Percentiles rank a stretch among this genome's conserved stretches.
Evolutionary conservation across 2,888 invertebrate species (phyloP).

Genomic region (Opisthograptis luteolata): DNA sequence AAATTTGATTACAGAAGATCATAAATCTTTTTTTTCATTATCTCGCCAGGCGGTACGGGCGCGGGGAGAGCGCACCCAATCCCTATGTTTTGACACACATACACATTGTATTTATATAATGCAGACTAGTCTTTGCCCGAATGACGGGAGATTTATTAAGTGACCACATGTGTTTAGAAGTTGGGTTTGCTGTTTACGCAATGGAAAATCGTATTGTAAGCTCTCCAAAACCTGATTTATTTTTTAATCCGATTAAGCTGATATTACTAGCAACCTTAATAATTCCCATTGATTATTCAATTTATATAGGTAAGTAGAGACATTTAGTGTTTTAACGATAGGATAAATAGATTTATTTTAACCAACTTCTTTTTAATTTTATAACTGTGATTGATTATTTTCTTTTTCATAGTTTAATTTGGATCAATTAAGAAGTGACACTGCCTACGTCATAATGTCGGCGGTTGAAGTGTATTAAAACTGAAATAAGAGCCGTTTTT

Average conservation of each 20-base stretch:
- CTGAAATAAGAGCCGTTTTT: not conserved
- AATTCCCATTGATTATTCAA: slow-evolving; percentile 6
- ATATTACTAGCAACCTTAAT: slow-evolving; percentile 27
- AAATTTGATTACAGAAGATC: slow-evolving; percentile 82
- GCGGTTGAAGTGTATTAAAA: not conserved
- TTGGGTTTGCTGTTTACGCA: slow-evolving; percentile 70
- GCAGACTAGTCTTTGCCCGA: slow-evolving; percentile 66
- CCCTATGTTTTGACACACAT: slow-evolving; percentile 82
- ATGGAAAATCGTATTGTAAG: slow-evolving; percentile 52
- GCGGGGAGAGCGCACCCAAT: slow-evolving; percentile 61
- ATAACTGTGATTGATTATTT: slow-evolving; percentile 39
- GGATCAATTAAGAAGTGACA: slow-evolving; percentile 56
- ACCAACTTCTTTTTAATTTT: not conserved
- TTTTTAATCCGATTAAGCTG: slow-evolving; percentile 45
- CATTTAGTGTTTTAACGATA: not conserved
- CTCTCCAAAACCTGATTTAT: slow-evolving; percentile 47
- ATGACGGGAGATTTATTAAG: slow-evolving; percentile 80
- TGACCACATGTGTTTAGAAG: slow-evolving; percentile 75
- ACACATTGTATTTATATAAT: slow-evolving; percentile 78
- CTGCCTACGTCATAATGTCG: not conserved
- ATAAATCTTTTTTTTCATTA: slow-evolving; percentile 84
- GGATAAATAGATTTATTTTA: not conserved
- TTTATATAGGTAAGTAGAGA: slow-evolving; percentile 19
- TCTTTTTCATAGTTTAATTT: slow-evolving; percentile 54
- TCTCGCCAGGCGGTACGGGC: slow-evolving; percentile 62